Conservation (phyloP, 2,888 invertebrate genomes). For the Abscondita cerata region DNA sequence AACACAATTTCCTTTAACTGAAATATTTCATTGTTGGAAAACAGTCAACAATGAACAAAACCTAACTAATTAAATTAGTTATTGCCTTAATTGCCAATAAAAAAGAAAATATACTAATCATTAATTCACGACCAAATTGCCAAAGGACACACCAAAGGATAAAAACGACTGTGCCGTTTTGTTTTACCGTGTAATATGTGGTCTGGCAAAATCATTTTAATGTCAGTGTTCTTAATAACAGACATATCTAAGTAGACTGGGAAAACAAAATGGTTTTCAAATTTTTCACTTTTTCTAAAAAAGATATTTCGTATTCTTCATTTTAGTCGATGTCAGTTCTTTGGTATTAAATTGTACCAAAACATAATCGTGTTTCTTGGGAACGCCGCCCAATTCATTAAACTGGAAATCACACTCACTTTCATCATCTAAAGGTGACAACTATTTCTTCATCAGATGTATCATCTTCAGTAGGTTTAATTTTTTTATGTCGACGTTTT, state of each 20-base stretch:
- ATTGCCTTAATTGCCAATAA: background rate
- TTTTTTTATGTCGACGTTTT: background rate
- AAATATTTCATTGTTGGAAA: background rate
- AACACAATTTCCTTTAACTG: background rate
- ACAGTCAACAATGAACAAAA: background rate
- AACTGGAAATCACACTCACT: too few species aligned
- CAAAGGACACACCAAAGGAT: background rate
- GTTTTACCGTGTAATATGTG: background rate
- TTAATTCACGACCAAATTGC: too few species aligned
- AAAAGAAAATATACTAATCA: background rate
- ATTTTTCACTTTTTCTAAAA: background rate
- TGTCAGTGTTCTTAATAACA: background rate
- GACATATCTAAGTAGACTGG: background rate
- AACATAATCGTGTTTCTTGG: background rate
- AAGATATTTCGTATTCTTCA: background rate
- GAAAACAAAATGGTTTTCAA: background rate
- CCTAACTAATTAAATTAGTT: background rate
- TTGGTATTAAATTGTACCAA: background rate
- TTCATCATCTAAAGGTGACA: background rate
- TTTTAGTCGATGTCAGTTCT: too few species aligned
- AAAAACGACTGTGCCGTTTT: background rate
- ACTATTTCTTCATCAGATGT: slow-evolving; percentile 4
- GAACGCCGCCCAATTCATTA: too few species aligned
- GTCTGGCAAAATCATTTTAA: background rate
- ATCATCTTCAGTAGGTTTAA: too few species aligned